Conservation (phyloP, 2,113 vertebrate genomes). For the Odocoileus virginianus region DNA sequence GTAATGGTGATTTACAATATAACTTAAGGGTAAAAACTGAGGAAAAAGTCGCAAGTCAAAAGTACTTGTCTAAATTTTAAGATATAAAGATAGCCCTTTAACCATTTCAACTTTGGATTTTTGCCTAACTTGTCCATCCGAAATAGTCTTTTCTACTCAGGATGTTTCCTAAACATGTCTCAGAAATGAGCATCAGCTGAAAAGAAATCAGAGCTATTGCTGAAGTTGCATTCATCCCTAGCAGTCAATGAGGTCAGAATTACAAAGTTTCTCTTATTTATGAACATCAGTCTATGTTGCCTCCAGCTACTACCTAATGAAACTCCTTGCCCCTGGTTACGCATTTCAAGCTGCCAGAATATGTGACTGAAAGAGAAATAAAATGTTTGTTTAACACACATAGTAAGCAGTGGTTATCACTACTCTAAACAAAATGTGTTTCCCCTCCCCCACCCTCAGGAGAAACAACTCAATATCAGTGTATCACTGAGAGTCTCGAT, state of each 20-base stretch:
- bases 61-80: neutral
- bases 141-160: constrained; percentile 23
- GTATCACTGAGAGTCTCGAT: neutral
- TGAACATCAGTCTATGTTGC: constrained; percentile 43
- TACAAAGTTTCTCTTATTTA: constrained; percentile 58
- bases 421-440: neutral
- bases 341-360: constrained; percentile 69
- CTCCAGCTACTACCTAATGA: constrained; percentile 68
- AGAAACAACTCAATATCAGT: neutral
- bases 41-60: neutral
- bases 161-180: constrained; percentile 42
- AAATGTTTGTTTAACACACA: constrained; percentile 21
- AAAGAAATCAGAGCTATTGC: neutral
- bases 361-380: constrained; percentile 43
- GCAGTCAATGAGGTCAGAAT: constrained; percentile 53
- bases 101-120: neutral
- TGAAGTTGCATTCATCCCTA: constrained; percentile 34
- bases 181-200: constrained; percentile 49
- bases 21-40: neutral
- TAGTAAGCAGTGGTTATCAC: neutral
- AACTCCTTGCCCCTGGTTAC: constrained; percentile 57
- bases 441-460: neutral
- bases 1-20: neutral
- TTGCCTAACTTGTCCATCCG: constrained; percentile 13
- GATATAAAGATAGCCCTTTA: neutral